phyloP scores from a whole-genome alignment of 2,113 vertebrate genomes.

The Cheirogaleus medius region DNA sequence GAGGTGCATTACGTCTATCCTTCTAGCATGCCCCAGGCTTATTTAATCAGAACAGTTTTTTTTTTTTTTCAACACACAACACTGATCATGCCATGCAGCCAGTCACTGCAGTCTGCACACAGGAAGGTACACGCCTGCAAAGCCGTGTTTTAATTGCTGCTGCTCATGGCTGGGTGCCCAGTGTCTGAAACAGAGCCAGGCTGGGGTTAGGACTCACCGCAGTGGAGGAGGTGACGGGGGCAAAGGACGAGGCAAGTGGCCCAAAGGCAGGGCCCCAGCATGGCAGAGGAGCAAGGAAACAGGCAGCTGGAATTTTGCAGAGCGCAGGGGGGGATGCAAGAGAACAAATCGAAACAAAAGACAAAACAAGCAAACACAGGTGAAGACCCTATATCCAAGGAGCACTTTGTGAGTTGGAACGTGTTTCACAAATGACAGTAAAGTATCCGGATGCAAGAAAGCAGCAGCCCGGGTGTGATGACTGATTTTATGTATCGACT shows the following conservation, averaged over 20 bases:
- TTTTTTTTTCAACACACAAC: not conserved
- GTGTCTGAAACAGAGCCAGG: not conserved
- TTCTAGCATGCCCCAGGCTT: not conserved
- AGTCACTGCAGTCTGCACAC: accelerated
- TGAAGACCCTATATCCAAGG: too few relatives aligned
- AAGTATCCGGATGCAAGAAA: accelerated
- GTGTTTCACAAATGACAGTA: not conserved
- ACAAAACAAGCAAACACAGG: accelerated
- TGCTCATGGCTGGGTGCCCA: not conserved
- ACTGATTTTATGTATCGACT: accelerated
- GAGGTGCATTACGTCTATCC: not conserved
- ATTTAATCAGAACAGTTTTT: accelerated
- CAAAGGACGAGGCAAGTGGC: not conserved
- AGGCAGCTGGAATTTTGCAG: not conserved
- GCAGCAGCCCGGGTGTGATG: accelerated
- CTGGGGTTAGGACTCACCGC: accelerated
- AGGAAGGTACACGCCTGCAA: not conserved
- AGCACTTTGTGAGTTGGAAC: not conserved
- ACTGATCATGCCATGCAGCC: too few relatives aligned
- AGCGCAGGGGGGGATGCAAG: accelerated
- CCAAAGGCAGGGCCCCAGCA: not conserved
- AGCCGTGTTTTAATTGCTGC: not conserved
- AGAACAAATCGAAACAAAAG: not conserved
- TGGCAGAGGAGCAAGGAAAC: accelerated
- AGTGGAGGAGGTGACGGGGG: not conserved